phyloP scores from a whole-genome alignment of 2,888 invertebrate species.

The Clusia tigrina region DNA sequence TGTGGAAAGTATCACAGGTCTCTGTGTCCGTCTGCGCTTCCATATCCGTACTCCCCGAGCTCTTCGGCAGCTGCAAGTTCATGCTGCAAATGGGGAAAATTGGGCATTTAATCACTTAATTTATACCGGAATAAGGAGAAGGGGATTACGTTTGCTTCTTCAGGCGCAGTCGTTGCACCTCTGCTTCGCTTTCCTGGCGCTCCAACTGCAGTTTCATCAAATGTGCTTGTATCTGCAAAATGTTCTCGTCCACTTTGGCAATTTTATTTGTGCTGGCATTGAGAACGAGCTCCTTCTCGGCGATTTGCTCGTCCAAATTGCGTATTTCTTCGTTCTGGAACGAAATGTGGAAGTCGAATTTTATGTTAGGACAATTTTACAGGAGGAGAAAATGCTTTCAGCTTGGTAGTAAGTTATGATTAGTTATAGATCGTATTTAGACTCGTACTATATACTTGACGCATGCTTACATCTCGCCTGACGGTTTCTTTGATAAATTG shows the following conservation, averaged over 20 bases:
- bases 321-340: constrained; percentile 76
- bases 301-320: constrained; percentile 74
- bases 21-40: constrained; percentile 58
- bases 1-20: constrained; percentile 78
- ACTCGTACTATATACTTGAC: too few relatives aligned
- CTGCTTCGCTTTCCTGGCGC: constrained; percentile 47
- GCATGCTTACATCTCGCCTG: constrained; percentile 74
- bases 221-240: constrained; percentile 73
- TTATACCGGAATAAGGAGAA: constrained; percentile 61
- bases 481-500: constrained; percentile 74
- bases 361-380: too few relatives aligned
- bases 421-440: too few relatives aligned
- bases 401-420: too few relatives aligned
- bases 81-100: constrained; percentile 65
- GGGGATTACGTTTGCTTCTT: constrained; percentile 44
- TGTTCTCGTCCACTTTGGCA: constrained; percentile 74
- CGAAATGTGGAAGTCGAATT: not conserved
- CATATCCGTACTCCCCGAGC: constrained; percentile 61
- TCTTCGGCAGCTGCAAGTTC: constrained; percentile 71
- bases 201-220: constrained; percentile 66
- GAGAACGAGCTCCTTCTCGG: constrained; percentile 66
- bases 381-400: too few relatives aligned
- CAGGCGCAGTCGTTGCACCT: constrained; percentile 41
- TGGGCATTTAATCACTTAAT: too few relatives aligned
- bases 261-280: constrained; percentile 73